These are phyloP conservation scores for Keiferia lycopersicella DNA, from an alignment of 2,888 invertebrate genomes.

Conservation along the genomic window DNA sequence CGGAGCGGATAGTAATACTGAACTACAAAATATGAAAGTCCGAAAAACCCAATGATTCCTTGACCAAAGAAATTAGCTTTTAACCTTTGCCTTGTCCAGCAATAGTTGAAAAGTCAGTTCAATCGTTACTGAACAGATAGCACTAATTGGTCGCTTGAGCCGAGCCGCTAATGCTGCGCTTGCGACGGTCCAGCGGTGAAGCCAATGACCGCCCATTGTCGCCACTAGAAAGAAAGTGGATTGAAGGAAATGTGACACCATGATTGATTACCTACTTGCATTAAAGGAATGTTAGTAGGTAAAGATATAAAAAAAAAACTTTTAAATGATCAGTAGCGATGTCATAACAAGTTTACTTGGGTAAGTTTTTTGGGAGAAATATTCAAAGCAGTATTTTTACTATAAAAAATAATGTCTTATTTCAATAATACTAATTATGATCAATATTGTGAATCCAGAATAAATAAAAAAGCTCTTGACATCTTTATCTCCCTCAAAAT, in stretches of 20 bases:
- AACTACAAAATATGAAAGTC: too few relatives aligned
- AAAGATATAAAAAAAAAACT: neutral
- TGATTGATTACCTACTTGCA: too few relatives aligned
- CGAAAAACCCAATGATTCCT: too few relatives aligned
- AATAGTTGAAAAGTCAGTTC: constrained; percentile 53
- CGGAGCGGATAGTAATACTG: too few relatives aligned
- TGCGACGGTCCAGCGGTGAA: constrained; percentile 41
- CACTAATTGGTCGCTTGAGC: constrained; percentile 75
- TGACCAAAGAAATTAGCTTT: neutral
- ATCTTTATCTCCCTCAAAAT: constrained; percentile 15
- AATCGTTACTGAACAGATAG: constrained; percentile 68
- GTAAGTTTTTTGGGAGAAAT: too few relatives aligned
- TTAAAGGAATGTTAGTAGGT: neutral
- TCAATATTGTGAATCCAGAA: too few relatives aligned
- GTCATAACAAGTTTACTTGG: too few relatives aligned
- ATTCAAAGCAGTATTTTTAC: too few relatives aligned
- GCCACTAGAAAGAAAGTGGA: constrained; percentile 1
- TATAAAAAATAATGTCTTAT: too few relatives aligned
- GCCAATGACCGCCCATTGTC: constrained; percentile 44
- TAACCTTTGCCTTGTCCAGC: constrained; percentile 28
- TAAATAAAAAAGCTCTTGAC: neutral
- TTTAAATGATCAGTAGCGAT: too few relatives aligned
- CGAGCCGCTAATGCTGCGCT: constrained; percentile 68
- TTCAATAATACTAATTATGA: too few relatives aligned
- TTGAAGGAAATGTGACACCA: neutral